phyloP scores from a whole-genome alignment of 2,113 vertebrate genomes.

The Neotragus pygmaeus region DNA sequence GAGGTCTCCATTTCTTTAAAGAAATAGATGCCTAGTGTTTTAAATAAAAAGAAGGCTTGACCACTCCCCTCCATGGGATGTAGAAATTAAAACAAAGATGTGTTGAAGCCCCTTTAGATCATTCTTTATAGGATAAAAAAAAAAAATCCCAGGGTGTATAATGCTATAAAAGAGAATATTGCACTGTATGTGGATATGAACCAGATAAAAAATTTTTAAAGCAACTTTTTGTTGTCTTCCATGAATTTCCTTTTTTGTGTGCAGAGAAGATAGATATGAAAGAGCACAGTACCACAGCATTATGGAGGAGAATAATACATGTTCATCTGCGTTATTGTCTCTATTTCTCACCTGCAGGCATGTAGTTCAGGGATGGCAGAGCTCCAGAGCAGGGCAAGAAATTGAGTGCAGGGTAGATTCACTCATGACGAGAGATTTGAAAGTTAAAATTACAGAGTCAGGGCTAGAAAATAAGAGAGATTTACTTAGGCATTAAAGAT shows the following conservation, averaged over 20 bases:
- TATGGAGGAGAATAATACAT: not conserved
- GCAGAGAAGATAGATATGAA: not conserved
- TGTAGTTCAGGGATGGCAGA: not conserved
- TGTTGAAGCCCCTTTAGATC: not conserved
- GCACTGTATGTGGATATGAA: not conserved
- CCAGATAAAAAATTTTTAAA: not conserved
- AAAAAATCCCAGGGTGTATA: not conserved
- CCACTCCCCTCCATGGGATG: not conserved
- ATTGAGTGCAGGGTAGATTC: not conserved
- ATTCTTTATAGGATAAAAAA: not conserved
- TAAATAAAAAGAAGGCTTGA: not conserved
- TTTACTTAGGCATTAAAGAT: slow-evolving; percentile 29
- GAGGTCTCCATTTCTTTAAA: not conserved
- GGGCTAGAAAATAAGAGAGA: slow-evolving; percentile 34
- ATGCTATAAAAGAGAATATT: not conserved
- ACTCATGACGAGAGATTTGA: not conserved
- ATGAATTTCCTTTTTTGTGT: not conserved
- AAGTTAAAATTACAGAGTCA: slow-evolving; percentile 47
- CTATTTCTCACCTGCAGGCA: not conserved
- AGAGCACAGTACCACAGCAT: not conserved
- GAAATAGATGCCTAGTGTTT: not conserved
- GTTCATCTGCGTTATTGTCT: not conserved
- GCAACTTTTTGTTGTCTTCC: not conserved
- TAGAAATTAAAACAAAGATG: not conserved
- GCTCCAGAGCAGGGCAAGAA: not conserved